Evolutionary conservation across 2,888 invertebrate species (phyloP).

Genomic region (Tenthredo mesomela): DNA sequence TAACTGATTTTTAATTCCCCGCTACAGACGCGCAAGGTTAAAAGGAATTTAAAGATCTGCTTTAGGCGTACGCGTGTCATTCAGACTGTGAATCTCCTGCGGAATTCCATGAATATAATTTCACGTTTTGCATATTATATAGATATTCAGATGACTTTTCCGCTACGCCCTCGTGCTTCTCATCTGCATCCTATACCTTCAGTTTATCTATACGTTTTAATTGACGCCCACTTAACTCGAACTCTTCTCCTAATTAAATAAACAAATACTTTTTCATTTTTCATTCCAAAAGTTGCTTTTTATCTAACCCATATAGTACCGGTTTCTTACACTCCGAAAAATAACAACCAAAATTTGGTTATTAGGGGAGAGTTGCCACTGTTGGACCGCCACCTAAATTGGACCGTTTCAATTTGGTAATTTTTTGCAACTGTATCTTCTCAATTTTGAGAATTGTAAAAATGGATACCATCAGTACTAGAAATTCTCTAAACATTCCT

Average conservation of each 20-base stretch:
- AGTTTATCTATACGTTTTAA: constrained; percentile 9
- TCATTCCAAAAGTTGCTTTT: neutral
- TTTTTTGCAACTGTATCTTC: no score
- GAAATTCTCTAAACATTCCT: no score
- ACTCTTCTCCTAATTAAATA: neutral
- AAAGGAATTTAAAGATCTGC: neutral
- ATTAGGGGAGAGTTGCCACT: no score
- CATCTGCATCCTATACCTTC: neutral
- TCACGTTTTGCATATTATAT: neutral
- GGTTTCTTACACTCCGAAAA: no score
- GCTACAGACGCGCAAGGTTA: neutral
- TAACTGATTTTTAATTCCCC: neutral
- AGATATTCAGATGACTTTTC: neutral
- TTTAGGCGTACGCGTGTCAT: neutral
- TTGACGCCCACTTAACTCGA: constrained; percentile 12
- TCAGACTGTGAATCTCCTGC: neutral
- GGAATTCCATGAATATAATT: neutral
- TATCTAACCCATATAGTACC: no score
- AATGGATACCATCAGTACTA: no score
- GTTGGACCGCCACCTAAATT: no score
- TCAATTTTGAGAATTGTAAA: no score
- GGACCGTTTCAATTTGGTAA: no score
- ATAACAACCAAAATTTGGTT: no score
- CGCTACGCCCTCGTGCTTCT: neutral
- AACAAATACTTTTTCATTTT: neutral